Evolutionary conservation across 2,797 vertebrate species (phyloP).

Genomic region (Coranthus polyacanthus): DNA sequence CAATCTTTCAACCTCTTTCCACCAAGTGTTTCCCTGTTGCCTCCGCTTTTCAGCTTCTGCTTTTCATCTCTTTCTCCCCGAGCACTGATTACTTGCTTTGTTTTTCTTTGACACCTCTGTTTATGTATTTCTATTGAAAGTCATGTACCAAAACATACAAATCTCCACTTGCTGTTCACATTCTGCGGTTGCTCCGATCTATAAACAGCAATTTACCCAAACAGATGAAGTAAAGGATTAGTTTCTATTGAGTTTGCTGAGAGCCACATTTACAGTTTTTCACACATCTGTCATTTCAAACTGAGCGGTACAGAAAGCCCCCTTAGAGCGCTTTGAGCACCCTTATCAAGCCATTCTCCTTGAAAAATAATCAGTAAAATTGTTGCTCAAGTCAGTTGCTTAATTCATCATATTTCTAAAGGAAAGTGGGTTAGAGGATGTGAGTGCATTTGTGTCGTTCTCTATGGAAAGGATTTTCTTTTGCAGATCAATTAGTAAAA

Average conservation of each 20-base stretch:
- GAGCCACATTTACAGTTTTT: slow-evolving; percentile 32
- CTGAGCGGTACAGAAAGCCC: slow-evolving; percentile 29
- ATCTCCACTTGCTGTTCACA: slow-evolving; percentile 32
- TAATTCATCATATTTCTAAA: slow-evolving; percentile 29
- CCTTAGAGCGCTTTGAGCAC: slow-evolving; percentile 12
- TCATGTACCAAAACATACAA: slow-evolving; percentile 39
- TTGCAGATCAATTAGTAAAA: slow-evolving; percentile 37
- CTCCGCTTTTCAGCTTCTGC: slow-evolving; percentile 1
- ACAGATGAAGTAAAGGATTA: slow-evolving; percentile 44
- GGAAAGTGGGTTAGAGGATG: neutral
- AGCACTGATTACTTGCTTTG: slow-evolving; percentile 49
- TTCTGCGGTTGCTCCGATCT: slow-evolving; percentile 25
- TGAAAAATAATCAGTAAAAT: slow-evolving; percentile 16
- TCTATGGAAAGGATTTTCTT: slow-evolving; percentile 1
- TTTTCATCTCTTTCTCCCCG: slow-evolving; percentile 43
- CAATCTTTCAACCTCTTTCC: slow-evolving; percentile 24
- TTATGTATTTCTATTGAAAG: slow-evolving; percentile 42
- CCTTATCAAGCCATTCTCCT: slow-evolving; percentile 31
- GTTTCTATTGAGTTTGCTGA: slow-evolving; percentile 46
- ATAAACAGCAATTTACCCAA: slow-evolving; percentile 55
- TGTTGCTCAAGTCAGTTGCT: slow-evolving; percentile 6
- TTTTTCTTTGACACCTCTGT: slow-evolving; percentile 18
- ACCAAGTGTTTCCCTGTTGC: slow-evolving; percentile 21
- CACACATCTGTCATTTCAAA: slow-evolving; percentile 22
- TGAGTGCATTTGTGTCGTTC: slow-evolving; percentile 1